Conservation (phyloP, 2,797 vertebrate genomes). For the Ciconia nigra region DNA sequence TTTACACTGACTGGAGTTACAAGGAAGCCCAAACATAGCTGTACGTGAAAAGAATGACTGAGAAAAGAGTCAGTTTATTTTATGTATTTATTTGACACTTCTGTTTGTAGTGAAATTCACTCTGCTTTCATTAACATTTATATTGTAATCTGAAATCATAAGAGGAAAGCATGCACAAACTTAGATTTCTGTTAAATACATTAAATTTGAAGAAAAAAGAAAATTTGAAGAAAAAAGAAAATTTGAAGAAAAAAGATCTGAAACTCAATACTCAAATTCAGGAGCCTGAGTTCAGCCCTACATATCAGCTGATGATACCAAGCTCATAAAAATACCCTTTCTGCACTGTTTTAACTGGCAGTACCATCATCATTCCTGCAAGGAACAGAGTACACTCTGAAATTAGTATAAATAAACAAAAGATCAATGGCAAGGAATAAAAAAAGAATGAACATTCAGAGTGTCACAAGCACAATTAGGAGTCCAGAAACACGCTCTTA, state of each 20-base stretch:
- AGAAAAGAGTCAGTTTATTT: neutral
- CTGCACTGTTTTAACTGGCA: neutral
- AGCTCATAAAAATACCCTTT: neutral
- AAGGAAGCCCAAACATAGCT: neutral
- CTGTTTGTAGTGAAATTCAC: neutral
- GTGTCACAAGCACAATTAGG: neutral
- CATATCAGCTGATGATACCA: neutral
- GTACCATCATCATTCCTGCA: neutral
- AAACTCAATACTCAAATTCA: neutral
- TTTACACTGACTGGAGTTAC: neutral
- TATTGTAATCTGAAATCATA: neutral
- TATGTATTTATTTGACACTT: neutral
- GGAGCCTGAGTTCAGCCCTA: neutral
- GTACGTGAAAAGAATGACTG: neutral
- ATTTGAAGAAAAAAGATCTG: neutral
- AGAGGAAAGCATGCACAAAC: neutral
- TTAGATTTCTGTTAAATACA: neutral
- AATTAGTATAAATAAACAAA: neutral
- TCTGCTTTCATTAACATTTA: neutral
- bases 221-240: too few relatives aligned
- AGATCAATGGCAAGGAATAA: neutral
- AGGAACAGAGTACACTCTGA: neutral
- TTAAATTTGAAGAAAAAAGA: neutral
- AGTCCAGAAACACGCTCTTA: neutral
- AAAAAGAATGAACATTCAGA: neutral